phyloP scores from a whole-genome alignment of 2,113 vertebrate genomes.

The Sorex fumeus region DNA sequence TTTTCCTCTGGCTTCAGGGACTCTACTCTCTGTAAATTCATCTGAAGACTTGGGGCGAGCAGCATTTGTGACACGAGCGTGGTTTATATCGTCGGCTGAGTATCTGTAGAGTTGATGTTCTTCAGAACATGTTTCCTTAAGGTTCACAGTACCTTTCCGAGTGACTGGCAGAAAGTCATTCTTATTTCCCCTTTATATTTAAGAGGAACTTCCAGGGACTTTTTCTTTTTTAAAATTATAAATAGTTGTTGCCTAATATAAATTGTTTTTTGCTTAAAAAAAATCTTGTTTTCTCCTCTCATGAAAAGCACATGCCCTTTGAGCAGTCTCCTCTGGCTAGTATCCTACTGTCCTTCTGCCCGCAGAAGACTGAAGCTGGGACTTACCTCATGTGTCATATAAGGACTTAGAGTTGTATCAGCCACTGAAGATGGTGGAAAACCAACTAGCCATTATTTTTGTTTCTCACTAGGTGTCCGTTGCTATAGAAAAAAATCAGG shows the following conservation, averaged over 20 bases:
- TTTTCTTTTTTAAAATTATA: slow-evolving; percentile 4
- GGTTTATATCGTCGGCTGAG: slow-evolving; percentile 44
- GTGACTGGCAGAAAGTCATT: background rate
- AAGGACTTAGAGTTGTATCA: slow-evolving; percentile 23
- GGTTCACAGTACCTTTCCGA: background rate
- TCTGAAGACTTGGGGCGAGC: slow-evolving; percentile 40
- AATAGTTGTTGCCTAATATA: slow-evolving; percentile 41
- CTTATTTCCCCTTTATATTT: slow-evolving; percentile 43
- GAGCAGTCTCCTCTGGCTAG: no score
- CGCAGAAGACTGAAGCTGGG: background rate
- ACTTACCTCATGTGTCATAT: background rate
- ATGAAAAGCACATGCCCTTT: no score
- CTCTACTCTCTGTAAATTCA: slow-evolving; percentile 58
- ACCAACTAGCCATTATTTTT: slow-evolving; percentile 32
- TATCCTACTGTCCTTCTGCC: no score
- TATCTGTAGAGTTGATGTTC: slow-evolving; percentile 2
- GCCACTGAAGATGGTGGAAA: slow-evolving; percentile 48
- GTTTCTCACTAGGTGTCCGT: slow-evolving; percentile 44
- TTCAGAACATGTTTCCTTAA: slow-evolving; percentile 17
- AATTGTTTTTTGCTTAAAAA: slow-evolving; percentile 19
- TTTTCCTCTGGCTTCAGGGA: slow-evolving; percentile 10
- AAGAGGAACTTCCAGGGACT: background rate
- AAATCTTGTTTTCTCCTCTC: no score
- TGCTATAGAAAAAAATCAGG: slow-evolving; percentile 63
- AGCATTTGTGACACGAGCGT: background rate